Evolutionary conservation across 2,888 invertebrate genomes (phyloP), one percentile per base, ranked within the genome.

Genomic region (Pollenia angustigena): DNA sequence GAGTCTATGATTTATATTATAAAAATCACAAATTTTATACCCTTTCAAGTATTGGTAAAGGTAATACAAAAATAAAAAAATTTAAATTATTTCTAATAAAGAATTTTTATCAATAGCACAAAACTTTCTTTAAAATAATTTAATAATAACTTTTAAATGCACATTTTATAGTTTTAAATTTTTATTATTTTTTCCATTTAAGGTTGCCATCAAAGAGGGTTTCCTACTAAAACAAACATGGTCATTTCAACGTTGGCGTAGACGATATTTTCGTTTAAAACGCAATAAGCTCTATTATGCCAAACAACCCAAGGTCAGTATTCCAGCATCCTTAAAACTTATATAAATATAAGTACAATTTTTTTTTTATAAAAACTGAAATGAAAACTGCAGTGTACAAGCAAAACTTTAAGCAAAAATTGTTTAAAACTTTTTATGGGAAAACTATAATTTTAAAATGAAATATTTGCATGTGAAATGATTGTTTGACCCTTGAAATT

Each of bases 211-310:
- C 91, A 97, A 96, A 94, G 97, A 97, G 94, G 97, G 97, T 85
- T 97, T 95, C 94, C 94, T 97, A 93, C 95, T 97, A 95, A 97
- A 97, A 94, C 97, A 97, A 94, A 97, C 97, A 87, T 96, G 96
- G 94, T 96, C 96, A 90, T 97, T 97, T 93, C 96, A 97, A 94
- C 95, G 97, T 93, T 97, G 97, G 97, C 95, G 96, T 92, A 95
- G 96, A 92, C 95, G 96, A 90, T 97, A 96, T 94, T 97, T 97
- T 95, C 95, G 96, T 92, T 94, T 97, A 90, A 96, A 97, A 93
- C 97, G 96, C 89, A 95, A 96, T 93, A 96, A 96, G 90, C 95
- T 97, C 81, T 97, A 97, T 94, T 97, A 97, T 94, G 97, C 97
- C 92, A 97, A 97, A 94, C 96, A 97, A 94, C 96, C 96, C 89